Percentiles rank a stretch among this genome's conserved stretches.
Conservation (phyloP, 2,888 invertebrate species). For the Thymelicus sylvestris region DNA sequence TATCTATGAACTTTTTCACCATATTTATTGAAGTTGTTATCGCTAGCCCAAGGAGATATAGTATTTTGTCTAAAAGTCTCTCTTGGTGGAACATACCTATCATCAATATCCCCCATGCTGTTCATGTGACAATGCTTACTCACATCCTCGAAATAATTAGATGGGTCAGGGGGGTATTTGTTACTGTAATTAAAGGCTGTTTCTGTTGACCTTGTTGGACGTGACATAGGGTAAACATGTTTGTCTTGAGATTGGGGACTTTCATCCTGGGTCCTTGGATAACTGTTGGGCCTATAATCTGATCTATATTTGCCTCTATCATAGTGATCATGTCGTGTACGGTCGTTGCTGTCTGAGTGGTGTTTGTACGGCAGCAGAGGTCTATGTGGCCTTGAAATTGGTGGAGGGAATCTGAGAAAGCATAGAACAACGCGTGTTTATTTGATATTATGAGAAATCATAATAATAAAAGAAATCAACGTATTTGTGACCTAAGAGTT, state of each 20-base stretch:
- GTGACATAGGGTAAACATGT: constrained; percentile 44
- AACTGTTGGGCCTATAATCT: constrained; percentile 48
- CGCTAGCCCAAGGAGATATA: constrained; percentile 56
- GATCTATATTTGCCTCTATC: constrained; percentile 59
- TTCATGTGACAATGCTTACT: constrained; percentile 54
- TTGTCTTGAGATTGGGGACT: constrained; percentile 51
- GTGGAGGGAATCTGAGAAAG: constrained; percentile 66
- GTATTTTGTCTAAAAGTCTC: constrained; percentile 47
- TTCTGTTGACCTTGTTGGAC: background rate
- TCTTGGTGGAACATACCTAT: constrained; percentile 50
- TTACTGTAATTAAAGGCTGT: constrained; percentile 12
- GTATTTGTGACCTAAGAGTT: background rate
- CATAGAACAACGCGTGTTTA: background rate
- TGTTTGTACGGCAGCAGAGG: constrained; percentile 50
- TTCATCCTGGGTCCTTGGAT: constrained; percentile 53
- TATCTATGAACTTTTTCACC: constrained; percentile 50
- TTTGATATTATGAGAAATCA: background rate
- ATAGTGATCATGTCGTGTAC: constrained; percentile 49
- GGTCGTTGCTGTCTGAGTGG: constrained; percentile 50
- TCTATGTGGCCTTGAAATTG: constrained; percentile 54
- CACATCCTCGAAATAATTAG: constrained; percentile 50
- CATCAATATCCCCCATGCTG: constrained; percentile 72
- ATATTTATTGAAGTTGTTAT: constrained; percentile 50
- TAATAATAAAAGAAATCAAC: background rate
- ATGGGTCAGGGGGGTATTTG: constrained; percentile 44